Evolutionary conservation across 2,113 vertebrate species (phyloP).

Genomic region (Siniperca knerii): DNA sequence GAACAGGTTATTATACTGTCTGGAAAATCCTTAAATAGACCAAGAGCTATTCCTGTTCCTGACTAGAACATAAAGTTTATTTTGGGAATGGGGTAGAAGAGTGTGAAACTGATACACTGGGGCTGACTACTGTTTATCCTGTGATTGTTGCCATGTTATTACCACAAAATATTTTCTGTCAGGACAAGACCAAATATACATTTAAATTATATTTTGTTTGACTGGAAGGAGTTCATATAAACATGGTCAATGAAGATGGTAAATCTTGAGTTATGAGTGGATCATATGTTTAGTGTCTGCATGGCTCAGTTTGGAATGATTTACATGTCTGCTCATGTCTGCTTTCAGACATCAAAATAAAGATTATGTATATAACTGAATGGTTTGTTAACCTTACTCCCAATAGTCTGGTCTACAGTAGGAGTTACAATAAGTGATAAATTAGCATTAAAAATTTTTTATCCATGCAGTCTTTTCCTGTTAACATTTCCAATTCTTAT

Average conservation of each 20-base stretch:
- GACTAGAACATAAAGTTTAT: conserved; percentile 72
- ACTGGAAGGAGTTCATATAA: not conserved
- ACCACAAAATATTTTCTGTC: not conserved
- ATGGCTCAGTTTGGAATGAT: not conserved
- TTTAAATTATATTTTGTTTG: conserved; percentile 15
- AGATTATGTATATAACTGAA: not conserved
- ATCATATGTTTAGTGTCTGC: not conserved
- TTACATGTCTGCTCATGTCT: not conserved
- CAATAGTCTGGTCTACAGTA: not conserved
- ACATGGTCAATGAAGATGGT: not conserved
- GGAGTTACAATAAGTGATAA: not conserved
- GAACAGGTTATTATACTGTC: conserved; percentile 46
- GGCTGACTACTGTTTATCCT: conserved; percentile 57
- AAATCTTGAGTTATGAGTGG: conserved; percentile 13
- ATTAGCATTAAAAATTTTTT: not conserved
- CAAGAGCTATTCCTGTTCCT: conserved; percentile 66
- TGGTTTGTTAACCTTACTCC: not conserved
- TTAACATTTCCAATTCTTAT: not conserved
- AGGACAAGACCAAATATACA: not conserved
- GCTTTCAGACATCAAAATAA: conserved; percentile 4
- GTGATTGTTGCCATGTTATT: conserved; percentile 59
- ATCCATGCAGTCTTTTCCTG: not conserved
- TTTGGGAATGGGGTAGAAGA: conserved; percentile 75
- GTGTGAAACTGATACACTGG: conserved; percentile 63
- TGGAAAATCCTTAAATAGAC: conserved; percentile 76